Evolutionary conservation across 2,797 vertebrate genomes (phyloP).

Genomic region (Chanos chanos): DNA sequence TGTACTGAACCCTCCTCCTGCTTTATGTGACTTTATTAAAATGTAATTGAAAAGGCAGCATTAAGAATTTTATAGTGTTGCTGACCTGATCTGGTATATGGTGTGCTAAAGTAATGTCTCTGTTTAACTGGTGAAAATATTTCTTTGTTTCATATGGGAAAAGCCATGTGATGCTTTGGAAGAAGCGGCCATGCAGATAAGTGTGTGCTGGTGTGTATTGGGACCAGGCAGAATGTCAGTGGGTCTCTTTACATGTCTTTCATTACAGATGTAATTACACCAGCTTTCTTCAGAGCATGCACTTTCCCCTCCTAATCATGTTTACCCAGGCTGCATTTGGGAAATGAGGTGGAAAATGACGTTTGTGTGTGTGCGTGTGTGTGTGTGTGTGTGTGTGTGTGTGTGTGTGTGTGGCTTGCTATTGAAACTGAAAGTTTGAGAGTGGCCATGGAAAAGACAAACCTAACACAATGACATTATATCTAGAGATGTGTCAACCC

Average conservation of each 20-base stretch:
- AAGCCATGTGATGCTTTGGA: no score
- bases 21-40: no score
- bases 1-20: no score
- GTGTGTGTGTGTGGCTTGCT: constrained; percentile 47
- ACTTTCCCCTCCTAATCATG: constrained; percentile 86
- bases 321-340: constrained; percentile 84
- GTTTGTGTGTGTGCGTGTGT: constrained; percentile 23
- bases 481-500: constrained; percentile 61
- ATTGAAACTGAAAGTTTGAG: constrained; percentile 64
- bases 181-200: background rate
- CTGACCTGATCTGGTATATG: no score
- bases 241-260: constrained; percentile 51
- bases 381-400: constrained; percentile 31
- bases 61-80: no score
- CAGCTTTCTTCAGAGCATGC: constrained; percentile 78
- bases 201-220: background rate
- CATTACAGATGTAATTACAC: constrained; percentile 83
- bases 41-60: no score
- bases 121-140: no score
- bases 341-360: constrained; percentile 86
- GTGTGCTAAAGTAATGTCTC: no score
- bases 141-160: no score
- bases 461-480: constrained; percentile 55
- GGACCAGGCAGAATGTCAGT: constrained; percentile 18
- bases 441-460: constrained; percentile 40